These are phyloP conservation scores for Brachionus sp. DNA, from an alignment of 1,140 invertebrate species.

Conservation along the genomic window DNA sequence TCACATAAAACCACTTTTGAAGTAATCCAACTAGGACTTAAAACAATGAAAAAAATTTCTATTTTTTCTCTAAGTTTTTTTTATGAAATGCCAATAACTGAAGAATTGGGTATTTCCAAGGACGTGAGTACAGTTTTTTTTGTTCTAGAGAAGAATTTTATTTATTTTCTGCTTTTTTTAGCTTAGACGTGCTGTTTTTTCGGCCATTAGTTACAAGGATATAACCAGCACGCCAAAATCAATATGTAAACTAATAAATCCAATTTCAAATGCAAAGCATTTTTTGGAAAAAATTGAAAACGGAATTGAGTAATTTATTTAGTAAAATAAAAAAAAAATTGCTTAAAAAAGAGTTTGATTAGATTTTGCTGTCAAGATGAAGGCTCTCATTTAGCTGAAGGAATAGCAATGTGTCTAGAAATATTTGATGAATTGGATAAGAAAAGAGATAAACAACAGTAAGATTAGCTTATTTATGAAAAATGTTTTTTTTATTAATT, in stretches of 20 bases:
- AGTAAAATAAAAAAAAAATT: neutral
- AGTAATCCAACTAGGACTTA: neutral
- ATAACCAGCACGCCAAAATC: neutral
- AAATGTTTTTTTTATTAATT: neutral
- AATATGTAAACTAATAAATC: constrained; percentile 36
- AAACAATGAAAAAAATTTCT: neutral
- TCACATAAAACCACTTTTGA: neutral
- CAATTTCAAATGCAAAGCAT: constrained; percentile 2
- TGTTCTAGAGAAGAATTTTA: neutral
- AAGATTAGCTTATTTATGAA: neutral
- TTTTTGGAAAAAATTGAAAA: constrained; percentile 35
- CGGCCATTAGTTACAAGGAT: neutral
- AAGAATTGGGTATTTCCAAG: neutral
- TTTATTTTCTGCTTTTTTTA: neutral
- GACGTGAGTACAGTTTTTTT: neutral
- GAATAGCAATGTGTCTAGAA: constrained; percentile 1
- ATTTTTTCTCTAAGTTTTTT: constrained; percentile 24
- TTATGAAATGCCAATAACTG: neutral
- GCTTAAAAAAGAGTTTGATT: neutral
- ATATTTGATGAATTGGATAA: constrained; percentile 39
- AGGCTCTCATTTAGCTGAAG: neutral
- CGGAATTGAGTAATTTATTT: neutral
- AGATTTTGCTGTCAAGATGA: constrained; percentile 8
- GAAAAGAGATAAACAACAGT: neutral
- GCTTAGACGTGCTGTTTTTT: neutral